Evolutionary conservation across 1,140 invertebrate species (phyloP).

Genomic region (Rhyzopertha dominica): DNA sequence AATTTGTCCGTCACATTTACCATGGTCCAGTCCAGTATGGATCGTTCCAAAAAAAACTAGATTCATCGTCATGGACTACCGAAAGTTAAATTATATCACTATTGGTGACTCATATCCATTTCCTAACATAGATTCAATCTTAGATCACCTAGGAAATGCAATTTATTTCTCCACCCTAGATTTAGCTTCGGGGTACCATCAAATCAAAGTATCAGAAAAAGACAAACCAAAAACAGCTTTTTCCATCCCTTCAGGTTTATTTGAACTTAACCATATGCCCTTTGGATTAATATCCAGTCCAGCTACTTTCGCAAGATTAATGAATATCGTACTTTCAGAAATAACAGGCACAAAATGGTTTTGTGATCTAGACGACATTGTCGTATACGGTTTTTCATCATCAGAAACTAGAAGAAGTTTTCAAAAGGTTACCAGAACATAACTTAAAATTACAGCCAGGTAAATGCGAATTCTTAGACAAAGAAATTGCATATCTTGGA

Average conservation of each 20-base stretch:
- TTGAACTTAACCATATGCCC: conserved; percentile 33
- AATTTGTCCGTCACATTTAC: no score
- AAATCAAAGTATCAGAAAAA: conserved; percentile 43
- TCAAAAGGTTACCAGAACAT: conserved; percentile 10
- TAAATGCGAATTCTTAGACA: conserved; percentile 33
- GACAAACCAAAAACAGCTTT: conserved; percentile 47
- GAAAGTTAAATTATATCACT: no score
- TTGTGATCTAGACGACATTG: conserved; percentile 33
- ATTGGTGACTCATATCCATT: no score
- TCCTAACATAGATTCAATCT: conserved; percentile 44
- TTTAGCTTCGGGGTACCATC: conserved; percentile 48
- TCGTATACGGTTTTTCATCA: conserved; percentile 26
- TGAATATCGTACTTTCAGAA: conserved; percentile 36
- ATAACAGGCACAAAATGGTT: conserved; percentile 7
- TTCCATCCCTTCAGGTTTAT: conserved; percentile 34
- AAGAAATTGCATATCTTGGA: conserved; percentile 40
- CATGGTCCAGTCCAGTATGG: no score
- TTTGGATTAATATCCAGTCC: conserved; percentile 38
- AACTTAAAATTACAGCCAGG: conserved; percentile 29
- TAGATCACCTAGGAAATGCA: conserved; percentile 41
- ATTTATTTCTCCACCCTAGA: conserved; percentile 47
- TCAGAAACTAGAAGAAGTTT: conserved; percentile 10
- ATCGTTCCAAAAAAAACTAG: no score
- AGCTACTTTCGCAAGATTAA: conserved; percentile 35
- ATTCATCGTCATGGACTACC: no score